phyloP scores from a whole-genome alignment of 1,140 invertebrate species.

The Drosophila elegans region DNA sequence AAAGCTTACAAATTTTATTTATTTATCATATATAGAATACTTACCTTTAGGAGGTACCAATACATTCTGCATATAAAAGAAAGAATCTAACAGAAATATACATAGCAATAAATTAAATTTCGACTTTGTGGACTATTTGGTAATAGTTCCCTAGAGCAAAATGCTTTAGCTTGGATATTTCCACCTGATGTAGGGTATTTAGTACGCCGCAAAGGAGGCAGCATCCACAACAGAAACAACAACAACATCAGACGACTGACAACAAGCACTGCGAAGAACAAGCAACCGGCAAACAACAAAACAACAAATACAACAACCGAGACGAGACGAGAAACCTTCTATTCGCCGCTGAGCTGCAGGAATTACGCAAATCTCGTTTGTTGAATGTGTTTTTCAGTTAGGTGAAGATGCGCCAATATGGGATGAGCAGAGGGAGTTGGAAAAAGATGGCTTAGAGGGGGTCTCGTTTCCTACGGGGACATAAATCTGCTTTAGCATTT shows the following conservation, averaged over 20 bases:
- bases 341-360: conserved; percentile 70
- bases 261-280: conserved; percentile 36
- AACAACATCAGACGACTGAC: conserved; percentile 20
- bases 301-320: conserved; percentile 24
- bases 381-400: conserved; percentile 83
- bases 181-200: conserved; percentile 35
- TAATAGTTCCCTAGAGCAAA: too few relatives aligned
- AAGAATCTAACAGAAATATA: too few relatives aligned
- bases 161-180: too few relatives aligned
- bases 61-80: too few relatives aligned
- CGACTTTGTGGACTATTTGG: too few relatives aligned
- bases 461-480: conserved; percentile 22
- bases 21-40: too few relatives aligned
- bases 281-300: conserved; percentile 45
- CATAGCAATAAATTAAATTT: too few relatives aligned
- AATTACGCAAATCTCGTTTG: conserved; percentile 84
- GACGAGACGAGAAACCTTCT: conserved; percentile 64
- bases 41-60: too few relatives aligned
- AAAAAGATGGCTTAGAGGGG: not conserved
- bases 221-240: conserved; percentile 12
- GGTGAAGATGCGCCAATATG: conserved; percentile 76
- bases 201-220: conserved; percentile 19
- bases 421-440: conserved; percentile 26
- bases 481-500: conserved; percentile 82
- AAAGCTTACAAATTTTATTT: too few relatives aligned